These are phyloP conservation scores for Mnemiopsis leidyi DNA, from an alignment of 37 sponge, comb jelly and placozoan genomes.

Conservation along the genomic window DNA sequence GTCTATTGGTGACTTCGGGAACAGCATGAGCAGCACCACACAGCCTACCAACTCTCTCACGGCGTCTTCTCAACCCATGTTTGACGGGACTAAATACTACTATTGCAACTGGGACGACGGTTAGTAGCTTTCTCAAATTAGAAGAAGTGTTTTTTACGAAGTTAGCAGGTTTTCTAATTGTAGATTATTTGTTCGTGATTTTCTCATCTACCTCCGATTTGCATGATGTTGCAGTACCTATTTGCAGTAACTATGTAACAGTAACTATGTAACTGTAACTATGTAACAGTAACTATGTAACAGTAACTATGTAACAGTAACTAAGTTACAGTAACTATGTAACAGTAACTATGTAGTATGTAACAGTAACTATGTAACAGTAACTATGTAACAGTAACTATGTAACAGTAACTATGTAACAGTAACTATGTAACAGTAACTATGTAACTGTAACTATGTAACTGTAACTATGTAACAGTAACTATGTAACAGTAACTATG, in stretches of 20 bases:
- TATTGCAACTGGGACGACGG: slow-evolving; percentile 35
- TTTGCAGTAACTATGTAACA: no score
- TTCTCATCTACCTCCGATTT: no score
- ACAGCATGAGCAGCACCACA: slow-evolving; percentile 2
- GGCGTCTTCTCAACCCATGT: not conserved
- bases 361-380: not conserved
- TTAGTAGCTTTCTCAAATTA: no score
- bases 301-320: not conserved
- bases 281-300: not conserved
- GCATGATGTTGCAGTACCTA: no score
- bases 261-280: not conserved
- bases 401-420: not conserved
- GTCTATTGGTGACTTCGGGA: not conserved
- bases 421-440: not conserved
- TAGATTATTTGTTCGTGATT: no score
- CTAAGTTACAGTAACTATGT: not conserved
- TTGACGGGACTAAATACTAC: slow-evolving; percentile 3
- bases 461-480: not conserved
- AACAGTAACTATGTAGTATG: not conserved
- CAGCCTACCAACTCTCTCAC: not conserved
- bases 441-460: not conserved
- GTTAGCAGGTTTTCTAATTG: no score
- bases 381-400: no score
- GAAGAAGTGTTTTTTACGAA: no score
- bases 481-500: not conserved